Evolutionary conservation across 2,888 invertebrate species (phyloP).

Genomic region (Argynnis bischoffii): DNA sequence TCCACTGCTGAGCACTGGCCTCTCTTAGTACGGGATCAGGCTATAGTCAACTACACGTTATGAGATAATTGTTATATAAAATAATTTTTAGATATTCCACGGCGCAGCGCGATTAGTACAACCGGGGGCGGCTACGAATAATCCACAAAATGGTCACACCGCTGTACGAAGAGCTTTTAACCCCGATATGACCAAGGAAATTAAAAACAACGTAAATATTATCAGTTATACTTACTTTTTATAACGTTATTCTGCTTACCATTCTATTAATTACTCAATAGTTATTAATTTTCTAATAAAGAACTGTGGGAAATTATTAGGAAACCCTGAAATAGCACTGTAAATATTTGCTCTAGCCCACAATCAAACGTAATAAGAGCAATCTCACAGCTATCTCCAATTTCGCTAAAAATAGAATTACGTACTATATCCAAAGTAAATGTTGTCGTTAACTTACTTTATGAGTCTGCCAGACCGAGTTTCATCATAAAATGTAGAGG

Average conservation of each 20-base stretch:
- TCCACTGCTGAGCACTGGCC: too few relatives aligned
- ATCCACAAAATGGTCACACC: slow-evolving; percentile 63
- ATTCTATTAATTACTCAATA: neutral
- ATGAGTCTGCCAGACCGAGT: slow-evolving; percentile 36
- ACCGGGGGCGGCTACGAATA: slow-evolving; percentile 61
- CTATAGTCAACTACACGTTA: too few relatives aligned
- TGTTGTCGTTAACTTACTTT: slow-evolving; percentile 43
- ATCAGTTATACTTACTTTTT: too few relatives aligned
- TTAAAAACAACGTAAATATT: slow-evolving; percentile 71
- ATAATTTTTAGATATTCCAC: slow-evolving; percentile 76
- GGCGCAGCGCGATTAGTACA: slow-evolving; percentile 84
- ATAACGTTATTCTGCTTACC: slow-evolving; percentile 13
- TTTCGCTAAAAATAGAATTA: slow-evolving; percentile 41
- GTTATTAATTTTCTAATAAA: neutral
- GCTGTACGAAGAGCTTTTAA: slow-evolving; percentile 74
- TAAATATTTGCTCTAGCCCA: neutral
- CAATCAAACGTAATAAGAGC: slow-evolving; percentile 20
- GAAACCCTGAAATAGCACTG: neutral
- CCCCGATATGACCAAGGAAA: slow-evolving; percentile 72
- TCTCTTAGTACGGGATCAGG: too few relatives aligned
- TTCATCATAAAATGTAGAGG: slow-evolving; percentile 32
- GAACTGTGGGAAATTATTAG: neutral
- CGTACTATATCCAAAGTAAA: slow-evolving; percentile 35
- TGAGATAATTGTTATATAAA: neutral
- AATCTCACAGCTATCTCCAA: slow-evolving; percentile 33